Conservation (phyloP, 2,797 vertebrate species). For the Lagodon rhomboides region DNA sequence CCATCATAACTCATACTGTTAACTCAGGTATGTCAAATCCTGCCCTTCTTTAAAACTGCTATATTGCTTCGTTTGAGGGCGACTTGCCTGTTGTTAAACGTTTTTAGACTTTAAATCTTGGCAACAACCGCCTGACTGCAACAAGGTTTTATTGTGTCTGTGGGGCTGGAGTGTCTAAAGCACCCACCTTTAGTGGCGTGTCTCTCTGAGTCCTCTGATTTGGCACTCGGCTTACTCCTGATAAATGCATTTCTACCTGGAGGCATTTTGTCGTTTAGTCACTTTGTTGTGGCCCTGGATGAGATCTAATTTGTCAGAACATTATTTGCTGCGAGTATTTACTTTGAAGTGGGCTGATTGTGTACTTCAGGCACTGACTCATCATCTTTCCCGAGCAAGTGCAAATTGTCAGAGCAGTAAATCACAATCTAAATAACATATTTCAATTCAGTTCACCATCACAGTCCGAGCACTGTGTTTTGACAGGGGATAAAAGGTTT, state of each 20-base stretch:
- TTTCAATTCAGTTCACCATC: conserved; percentile 4
- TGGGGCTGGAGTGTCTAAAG: neutral
- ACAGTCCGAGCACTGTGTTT: conserved; percentile 8
- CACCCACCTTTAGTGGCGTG: neutral
- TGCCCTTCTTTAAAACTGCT: neutral
- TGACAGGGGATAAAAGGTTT: conserved; percentile 30
- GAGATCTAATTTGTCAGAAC: conserved; percentile 44
- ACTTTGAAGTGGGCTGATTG: conserved; percentile 44
- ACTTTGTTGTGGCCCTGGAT: conserved; percentile 37
- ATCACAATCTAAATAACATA: conserved; percentile 28
- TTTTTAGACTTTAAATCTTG: conserved; percentile 1
- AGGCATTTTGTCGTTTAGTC: conserved; percentile 37
- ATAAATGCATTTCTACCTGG: conserved; percentile 42
- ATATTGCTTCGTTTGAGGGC: neutral
- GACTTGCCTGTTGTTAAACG: neutral
- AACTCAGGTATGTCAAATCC: neutral
- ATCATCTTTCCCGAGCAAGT: conserved; percentile 40
- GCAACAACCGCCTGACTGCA: neutral
- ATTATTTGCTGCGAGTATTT: conserved; percentile 38
- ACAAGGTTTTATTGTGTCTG: neutral
- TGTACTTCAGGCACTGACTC: conserved; percentile 44
- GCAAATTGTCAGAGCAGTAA: conserved; percentile 45
- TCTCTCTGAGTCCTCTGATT: conserved; percentile 18
- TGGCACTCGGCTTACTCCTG: conserved; percentile 30
- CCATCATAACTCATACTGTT: neutral